Percentiles rank a stretch among this genome's conserved stretches.
phyloP scores from a whole-genome alignment of 1,140 invertebrate genomes.

The Ladona fulva region DNA sequence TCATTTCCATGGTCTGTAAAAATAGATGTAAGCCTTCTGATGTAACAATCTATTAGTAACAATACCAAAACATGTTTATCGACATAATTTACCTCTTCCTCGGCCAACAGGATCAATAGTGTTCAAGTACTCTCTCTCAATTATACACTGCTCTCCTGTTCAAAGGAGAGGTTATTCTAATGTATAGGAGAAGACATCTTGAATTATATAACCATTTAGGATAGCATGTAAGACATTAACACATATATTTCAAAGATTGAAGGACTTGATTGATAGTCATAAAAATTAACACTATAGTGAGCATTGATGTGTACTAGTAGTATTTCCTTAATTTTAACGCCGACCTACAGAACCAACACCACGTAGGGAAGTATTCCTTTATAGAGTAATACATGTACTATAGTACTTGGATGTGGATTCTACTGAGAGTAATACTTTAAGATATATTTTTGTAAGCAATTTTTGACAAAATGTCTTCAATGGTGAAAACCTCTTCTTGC shows the following conservation, averaged over 20 bases:
- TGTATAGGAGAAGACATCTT: neutral
- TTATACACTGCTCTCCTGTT: neutral
- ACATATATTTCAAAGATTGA: neutral
- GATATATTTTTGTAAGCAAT: conserved; percentile 10
- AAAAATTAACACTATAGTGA: neutral
- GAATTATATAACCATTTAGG: no score
- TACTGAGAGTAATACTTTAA: neutral
- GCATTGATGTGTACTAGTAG: neutral
- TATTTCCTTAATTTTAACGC: neutral
- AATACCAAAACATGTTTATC: neutral
- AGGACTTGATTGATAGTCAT: neutral
- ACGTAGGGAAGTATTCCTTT: neutral
- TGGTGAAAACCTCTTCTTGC: neutral
- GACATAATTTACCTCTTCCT: neutral
- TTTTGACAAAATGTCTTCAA: neutral
- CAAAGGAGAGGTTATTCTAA: neutral
- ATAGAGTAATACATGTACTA: neutral
- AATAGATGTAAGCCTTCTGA: neutral
- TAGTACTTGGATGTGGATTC: neutral
- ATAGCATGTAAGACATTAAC: no score
- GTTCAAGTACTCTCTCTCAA: neutral
- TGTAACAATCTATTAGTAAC: neutral
- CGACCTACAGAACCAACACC: neutral
- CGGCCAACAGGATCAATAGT: neutral
- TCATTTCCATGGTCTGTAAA: neutral